A percentile compares a stretch with the other conserved stretches of the same genome.
Conservation (phyloP, 2,797 vertebrate genomes). For the Anabacerthia variegaticeps region DNA sequence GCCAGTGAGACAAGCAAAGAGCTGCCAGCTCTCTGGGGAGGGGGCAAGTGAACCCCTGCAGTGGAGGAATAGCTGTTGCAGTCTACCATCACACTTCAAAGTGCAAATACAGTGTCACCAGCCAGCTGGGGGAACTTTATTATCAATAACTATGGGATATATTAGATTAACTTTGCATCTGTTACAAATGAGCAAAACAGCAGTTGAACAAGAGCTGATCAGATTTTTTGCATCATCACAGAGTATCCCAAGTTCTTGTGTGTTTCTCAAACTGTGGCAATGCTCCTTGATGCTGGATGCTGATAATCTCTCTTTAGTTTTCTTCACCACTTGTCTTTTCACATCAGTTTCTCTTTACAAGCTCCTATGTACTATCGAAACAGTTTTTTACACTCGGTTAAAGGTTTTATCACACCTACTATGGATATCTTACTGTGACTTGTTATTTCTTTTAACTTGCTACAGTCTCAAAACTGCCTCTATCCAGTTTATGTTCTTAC, state of each 20-base stretch:
- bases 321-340: not conserved
- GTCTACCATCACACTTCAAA: not conserved
- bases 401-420: not conserved
- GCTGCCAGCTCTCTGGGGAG: not conserved
- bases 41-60: not conserved
- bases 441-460: not conserved
- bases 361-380: not conserved
- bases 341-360: not conserved
- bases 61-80: not conserved
- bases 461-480: not conserved
- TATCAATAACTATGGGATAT: accelerated
- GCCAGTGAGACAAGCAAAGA: not conserved
- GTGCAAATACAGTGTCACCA: not conserved
- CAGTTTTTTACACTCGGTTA: not conserved
- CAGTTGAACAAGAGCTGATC: not conserved
- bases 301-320: not conserved
- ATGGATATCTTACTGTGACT: not conserved
- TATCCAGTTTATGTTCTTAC: not conserved
- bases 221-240: not conserved
- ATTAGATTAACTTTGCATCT: not conserved
- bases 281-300: not conserved
- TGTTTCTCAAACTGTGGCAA: not conserved
- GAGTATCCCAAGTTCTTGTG: not conserved
- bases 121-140: not conserved
- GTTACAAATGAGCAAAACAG: not conserved